Conservation (phyloP, 2,113 vertebrate species). For the Forbesichthys agassizii region DNA sequence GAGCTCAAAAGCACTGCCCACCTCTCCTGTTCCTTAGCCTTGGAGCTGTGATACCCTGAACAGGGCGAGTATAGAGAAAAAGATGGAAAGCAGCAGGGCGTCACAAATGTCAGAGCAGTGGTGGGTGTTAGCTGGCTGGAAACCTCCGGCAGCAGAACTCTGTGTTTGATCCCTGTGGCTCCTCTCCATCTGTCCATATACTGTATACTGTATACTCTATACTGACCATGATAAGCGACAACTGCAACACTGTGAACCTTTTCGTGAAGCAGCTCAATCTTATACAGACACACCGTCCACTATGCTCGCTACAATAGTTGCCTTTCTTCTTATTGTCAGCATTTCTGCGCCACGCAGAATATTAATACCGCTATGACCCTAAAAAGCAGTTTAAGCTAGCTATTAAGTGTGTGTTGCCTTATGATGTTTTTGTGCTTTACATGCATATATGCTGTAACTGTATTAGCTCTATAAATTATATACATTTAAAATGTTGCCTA, state of each 20-base stretch:
- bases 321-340: conserved; percentile 27
- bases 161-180: conserved; percentile 65
- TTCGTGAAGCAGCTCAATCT: conserved; percentile 29
- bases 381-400: conserved; percentile 26
- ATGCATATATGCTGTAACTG: too few species aligned
- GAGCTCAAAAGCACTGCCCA: conserved; percentile 30
- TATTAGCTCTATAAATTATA: neutral
- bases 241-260: conserved; percentile 16
- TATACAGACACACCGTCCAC: conserved; percentile 34
- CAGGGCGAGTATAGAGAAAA: conserved; percentile 40
- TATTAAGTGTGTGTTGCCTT: neutral
- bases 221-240: conserved; percentile 55
- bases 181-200: conserved; percentile 61
- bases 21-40: neutral
- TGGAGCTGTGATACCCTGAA: conserved; percentile 31
- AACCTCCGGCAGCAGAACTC: conserved; percentile 49
- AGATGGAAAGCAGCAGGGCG: conserved; percentile 20
- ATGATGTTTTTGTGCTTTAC: neutral
- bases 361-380: conserved; percentile 19
- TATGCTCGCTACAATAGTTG: conserved; percentile 15
- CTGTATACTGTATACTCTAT: conserved; percentile 49
- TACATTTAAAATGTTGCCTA: neutral
- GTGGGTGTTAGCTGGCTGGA: conserved; percentile 58
- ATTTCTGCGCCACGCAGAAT: neutral
- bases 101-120: conserved; percentile 48